Evolutionary conservation across 2,113 vertebrate genomes (phyloP), one percentile per base, ranked within the genome.

Genomic region (Prolemur simus): DNA sequence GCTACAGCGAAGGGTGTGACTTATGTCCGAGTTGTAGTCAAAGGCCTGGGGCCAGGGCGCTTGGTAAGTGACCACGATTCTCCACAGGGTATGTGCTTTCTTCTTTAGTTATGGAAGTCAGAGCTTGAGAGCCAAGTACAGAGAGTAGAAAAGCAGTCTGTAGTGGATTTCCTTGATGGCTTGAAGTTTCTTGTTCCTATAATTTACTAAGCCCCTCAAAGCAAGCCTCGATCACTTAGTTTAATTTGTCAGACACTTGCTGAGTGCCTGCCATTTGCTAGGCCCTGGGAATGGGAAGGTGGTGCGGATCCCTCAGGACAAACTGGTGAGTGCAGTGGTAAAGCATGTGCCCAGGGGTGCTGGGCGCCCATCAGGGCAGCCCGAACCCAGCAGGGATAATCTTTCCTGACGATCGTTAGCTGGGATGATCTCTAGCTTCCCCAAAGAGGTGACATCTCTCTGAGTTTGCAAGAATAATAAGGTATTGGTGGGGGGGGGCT

Each of bases 31-130:
- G 99, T 99, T 18, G 73, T 99, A 52, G 98, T 99, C 96, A 99
- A 99, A 98, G 99, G 99, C 94, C 97, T 99, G 71, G 99, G 99
- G 74, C 99, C 99, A 0, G 99, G 99, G 78, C 99, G 99, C 88
- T 91, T 98, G 99, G 99, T 99, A 98, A 98, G 99, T 98, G 69
- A 39, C 54, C 1, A 2, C 2, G 6, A 3, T 58, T 39, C 23
- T 29, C 60, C 42, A 0, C 11, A 1, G 14, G 4, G 6, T 23
- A 4, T 15, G 88, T 23, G 5, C 45, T 7, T 66, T 34, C 37
- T 52, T 47, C 27, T 29, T 69, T 7, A 2, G 8, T 49, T 23
- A 42, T 56, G 63, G n/a, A 25, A 42, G 13, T 6, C 10, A 6
- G 95, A 39, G 14, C 52, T 32, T 58, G 14, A n/a, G 42, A 12